Evolutionary conservation across 2,113 vertebrate genomes (phyloP).

Genomic region (Aepyceros melampus): DNA sequence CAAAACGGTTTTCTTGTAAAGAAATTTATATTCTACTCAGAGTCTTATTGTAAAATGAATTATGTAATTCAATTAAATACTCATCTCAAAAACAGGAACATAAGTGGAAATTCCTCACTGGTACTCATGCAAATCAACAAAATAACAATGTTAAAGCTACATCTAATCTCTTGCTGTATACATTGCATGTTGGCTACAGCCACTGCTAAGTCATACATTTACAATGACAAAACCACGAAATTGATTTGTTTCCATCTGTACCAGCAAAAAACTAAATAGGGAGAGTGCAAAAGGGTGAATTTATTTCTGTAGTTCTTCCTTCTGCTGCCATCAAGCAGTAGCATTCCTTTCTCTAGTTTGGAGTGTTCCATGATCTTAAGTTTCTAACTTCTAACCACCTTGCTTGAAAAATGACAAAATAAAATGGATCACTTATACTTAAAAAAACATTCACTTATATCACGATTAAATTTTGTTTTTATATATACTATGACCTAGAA

Average conservation of each 20-base stretch:
- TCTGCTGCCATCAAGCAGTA: background rate
- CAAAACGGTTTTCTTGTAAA: background rate
- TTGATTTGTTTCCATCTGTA: background rate
- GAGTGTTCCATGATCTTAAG: background rate
- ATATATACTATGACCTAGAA: background rate
- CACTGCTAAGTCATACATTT: background rate
- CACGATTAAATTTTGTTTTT: background rate
- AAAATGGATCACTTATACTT: background rate
- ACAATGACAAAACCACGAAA: background rate
- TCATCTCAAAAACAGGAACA: background rate
- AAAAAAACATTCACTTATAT: background rate
- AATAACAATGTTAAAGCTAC: background rate
- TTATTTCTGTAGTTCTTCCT: background rate
- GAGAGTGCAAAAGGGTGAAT: background rate
- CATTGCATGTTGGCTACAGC: background rate
- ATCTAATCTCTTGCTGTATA: background rate
- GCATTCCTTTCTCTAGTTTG: background rate
- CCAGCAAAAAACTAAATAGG: background rate
- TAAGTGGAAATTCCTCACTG: conserved; percentile 1
- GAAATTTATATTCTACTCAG: background rate
- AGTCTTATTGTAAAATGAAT: background rate
- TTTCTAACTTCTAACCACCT: background rate
- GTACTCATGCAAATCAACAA: conserved; percentile 11
- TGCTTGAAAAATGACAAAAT: background rate
- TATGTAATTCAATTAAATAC: conserved; percentile 41